phyloP scores from a whole-genome alignment of 2,888 invertebrate genomes.

The Xestoiulus laeticollis region DNA sequence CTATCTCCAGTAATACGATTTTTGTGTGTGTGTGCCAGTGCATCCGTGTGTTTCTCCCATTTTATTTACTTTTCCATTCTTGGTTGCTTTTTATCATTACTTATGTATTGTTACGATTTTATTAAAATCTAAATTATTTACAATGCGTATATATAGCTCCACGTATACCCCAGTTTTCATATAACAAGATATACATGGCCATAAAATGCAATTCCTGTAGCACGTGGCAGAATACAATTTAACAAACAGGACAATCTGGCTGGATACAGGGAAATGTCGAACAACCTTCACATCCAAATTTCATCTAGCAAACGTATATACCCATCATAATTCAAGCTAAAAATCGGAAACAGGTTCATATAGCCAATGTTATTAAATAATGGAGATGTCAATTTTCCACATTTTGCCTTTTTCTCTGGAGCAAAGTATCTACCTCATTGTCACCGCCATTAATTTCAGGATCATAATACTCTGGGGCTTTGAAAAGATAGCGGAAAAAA shows the following conservation, averaged over 20 bases:
- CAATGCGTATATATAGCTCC: not conserved
- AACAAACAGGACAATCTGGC: not conserved
- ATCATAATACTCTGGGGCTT: not conserved
- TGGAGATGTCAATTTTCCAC: slow-evolving; percentile 18
- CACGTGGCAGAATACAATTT: no score
- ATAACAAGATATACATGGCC: no score
- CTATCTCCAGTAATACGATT: no score
- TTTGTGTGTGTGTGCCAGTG: no score
- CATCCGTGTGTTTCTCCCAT: no score
- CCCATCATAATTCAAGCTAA: not conserved
- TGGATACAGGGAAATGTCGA: not conserved
- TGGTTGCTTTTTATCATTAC: not conserved
- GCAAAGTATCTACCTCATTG: slow-evolving; percentile 20
- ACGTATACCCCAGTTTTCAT: not conserved
- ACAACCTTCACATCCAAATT: not conserved
- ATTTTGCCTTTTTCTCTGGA: not conserved
- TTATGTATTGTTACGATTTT: not conserved
- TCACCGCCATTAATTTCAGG: slow-evolving; percentile 25
- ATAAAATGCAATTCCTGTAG: no score
- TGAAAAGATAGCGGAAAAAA: slow-evolving; percentile 1
- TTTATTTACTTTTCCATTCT: not conserved
- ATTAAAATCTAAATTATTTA: not conserved
- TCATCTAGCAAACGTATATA: not conserved
- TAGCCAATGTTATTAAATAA: not conserved
- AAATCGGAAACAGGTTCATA: not conserved